Percentiles rank a stretch among this genome's conserved stretches.
Evolutionary conservation across 2,113 vertebrate species (phyloP).

Genomic region (Melanerpes formicivorus): DNA sequence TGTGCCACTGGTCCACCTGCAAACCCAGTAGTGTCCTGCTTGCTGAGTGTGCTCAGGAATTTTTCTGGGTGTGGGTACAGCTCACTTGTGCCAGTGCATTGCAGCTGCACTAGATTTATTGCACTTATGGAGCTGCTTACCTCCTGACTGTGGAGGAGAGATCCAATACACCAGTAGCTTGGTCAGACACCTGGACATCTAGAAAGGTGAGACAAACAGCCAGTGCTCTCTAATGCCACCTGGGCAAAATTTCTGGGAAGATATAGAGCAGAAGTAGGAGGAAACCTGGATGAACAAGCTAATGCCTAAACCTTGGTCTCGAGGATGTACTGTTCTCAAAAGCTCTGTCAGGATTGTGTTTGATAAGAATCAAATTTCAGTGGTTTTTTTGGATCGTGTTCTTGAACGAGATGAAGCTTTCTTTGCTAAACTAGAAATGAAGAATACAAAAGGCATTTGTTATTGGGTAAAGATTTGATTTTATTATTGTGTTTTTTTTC

Average conservation of each 20-base stretch:
- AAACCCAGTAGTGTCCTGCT: neutral
- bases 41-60: neutral
- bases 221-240: neutral
- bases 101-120: neutral
- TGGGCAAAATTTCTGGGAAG: neutral
- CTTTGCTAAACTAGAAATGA: neutral
- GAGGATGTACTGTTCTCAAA: neutral
- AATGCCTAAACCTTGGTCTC: neutral
- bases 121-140: neutral
- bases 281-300: neutral
- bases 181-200: neutral
- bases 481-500: neutral
- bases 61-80: accelerated
- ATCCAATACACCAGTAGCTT: neutral
- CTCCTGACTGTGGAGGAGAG: neutral
- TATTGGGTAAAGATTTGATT: neutral
- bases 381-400: neutral
- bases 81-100: neutral
- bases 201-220: neutral
- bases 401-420: neutral
- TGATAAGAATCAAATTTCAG: conserved; percentile 15
- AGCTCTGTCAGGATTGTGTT: neutral
- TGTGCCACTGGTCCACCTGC: neutral
- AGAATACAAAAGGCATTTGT: conserved; percentile 32
- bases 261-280: neutral